phyloP scores from a whole-genome alignment of 2,113 vertebrate genomes.

The Tor tambroides region DNA sequence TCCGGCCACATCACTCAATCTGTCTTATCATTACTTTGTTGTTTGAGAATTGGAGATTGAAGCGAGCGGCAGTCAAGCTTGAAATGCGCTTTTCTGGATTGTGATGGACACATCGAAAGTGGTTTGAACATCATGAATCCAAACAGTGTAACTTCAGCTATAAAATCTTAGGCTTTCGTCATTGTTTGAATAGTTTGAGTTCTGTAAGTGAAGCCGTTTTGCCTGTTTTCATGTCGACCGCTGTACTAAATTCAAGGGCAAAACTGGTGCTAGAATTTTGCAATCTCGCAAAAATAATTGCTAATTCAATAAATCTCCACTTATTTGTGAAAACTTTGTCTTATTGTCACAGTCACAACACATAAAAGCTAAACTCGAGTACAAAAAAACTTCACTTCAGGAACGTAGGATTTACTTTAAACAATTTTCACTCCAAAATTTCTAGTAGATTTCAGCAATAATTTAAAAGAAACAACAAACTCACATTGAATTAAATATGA shows the following conservation, averaged over 20 bases:
- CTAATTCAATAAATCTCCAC: neutral
- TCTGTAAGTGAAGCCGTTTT: neutral
- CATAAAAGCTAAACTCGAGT: neutral
- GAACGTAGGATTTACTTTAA: neutral
- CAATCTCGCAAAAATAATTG: neutral
- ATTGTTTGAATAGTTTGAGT: neutral
- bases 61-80: conserved; percentile 24
- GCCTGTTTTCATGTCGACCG: neutral
- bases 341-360: neutral
- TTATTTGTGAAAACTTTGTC: neutral
- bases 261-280: neutral
- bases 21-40: conserved; percentile 16
- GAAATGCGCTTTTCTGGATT: conserved; percentile 15
- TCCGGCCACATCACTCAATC: neutral
- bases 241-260: neutral
- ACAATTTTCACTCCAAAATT: neutral
- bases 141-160: neutral
- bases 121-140: neutral
- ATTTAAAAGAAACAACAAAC: neutral
- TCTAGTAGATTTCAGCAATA: neutral
- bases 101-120: conserved; percentile 28
- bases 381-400: neutral
- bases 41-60: conserved; percentile 24
- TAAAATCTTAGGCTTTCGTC: neutral
- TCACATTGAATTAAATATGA: neutral